A percentile compares a stretch with the other conserved stretches of the same genome.
phyloP scores from a whole-genome alignment of 2,888 invertebrate species.

The Rosalia funebris region DNA sequence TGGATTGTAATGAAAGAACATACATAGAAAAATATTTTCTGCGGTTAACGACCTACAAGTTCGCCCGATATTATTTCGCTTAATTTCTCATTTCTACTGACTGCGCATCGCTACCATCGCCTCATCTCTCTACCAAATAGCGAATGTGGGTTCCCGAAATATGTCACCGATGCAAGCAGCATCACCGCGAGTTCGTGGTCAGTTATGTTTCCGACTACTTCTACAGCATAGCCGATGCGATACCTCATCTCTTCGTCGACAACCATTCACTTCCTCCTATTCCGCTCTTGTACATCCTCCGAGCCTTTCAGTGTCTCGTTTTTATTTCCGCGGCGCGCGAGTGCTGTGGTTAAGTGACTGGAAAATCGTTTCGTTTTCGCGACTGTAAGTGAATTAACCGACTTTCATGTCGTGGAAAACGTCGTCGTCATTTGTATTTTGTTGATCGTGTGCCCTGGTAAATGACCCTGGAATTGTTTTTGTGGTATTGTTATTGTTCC shows the following conservation, averaged over 20 bases:
- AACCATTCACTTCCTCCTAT: conserved; percentile 37
- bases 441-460: neutral
- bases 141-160: conserved; percentile 49
- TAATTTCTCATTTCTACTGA: too few species aligned
- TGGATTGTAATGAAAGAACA: too few species aligned
- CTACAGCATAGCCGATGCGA: conserved; percentile 33
- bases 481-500: conserved; percentile 13
- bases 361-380: conserved; percentile 1
- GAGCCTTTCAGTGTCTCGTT: conserved; percentile 13
- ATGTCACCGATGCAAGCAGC: conserved; percentile 45
- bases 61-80: too few species aligned
- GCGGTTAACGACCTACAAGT: too few species aligned
- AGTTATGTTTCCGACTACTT: conserved; percentile 29
- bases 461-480: neutral
- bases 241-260: conserved; percentile 22
- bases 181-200: conserved; percentile 31
- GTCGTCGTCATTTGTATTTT: too few species aligned
- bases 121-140: neutral
- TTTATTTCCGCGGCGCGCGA: conserved; percentile 8
- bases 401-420: conserved; percentile 3
- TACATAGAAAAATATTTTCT: too few species aligned
- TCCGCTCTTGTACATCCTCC: conserved; percentile 8
- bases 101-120: conserved; percentile 3
- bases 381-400: conserved; percentile 17
- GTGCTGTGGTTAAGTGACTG: conserved; percentile 25